Base-by-base conservation (phyloP, 2,888 invertebrate genomes). In the Carcina quercana region DNA sequence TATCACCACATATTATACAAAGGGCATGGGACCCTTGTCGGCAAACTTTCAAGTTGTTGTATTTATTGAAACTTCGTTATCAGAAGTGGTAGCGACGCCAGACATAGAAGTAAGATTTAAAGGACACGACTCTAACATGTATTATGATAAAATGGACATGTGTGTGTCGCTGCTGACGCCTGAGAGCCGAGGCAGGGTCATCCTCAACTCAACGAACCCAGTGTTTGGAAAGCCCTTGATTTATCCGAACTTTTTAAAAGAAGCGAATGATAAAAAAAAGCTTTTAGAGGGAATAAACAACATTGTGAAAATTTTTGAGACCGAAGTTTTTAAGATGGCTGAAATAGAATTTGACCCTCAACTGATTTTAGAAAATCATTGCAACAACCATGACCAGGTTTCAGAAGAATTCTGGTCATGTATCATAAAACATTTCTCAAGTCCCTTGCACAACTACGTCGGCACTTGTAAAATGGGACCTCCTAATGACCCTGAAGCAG, bases 381-480 rank as follows among this genome's bases (percentile, higher is more conserved):
- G 82, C 32, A 75, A 71, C 40, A 53, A 76, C 7, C 57, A 76
- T 19, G 74, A 75, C 25, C 59, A 57, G 30, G 82, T 79, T 1
- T 67, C 82, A 4, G 68, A 72, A 42, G 69, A 71, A 3, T 79
- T 83, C 47, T 83, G 83, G 82, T 50, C 58, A 2, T 83, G 83
- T 46, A 74, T 83, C n/a, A 70, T 83, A n/a, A 69, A 65, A 44
- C 61, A 79, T 39, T 83, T 83, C 47, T 73, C 83, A n/a, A 60
- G 59, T 31, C 76, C 83, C 2, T 40, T 73, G 30, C 83, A 83
- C 33, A 82, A 83, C 41, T 83, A 79, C 35, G 82, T 52, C 2
- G 82, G 83, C 3, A 78, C 83, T 5, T 83, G 83, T 47, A 83
- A 83, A 47, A 83, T 83, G 83, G 83, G 83, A 1, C 56, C 69